A percentile compares a stretch with the other conserved stretches of the same genome.
These are phyloP conservation scores for Anoncus sp. DNA, from an alignment of 2,888 invertebrate genomes.

Conservation along the genomic window DNA sequence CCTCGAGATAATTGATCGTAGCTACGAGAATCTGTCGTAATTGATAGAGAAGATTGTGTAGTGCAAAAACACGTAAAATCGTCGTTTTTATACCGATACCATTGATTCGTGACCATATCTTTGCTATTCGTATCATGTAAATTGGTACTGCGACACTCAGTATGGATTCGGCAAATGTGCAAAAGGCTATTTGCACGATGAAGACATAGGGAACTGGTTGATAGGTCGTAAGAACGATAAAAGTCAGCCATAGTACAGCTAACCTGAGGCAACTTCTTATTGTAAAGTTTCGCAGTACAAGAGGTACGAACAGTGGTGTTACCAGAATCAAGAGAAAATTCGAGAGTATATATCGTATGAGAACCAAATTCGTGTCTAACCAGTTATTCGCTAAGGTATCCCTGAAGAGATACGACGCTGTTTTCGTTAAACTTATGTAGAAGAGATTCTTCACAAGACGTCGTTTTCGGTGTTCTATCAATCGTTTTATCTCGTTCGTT, in stretches of 20 bases:
- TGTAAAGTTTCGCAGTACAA: conserved; percentile 23
- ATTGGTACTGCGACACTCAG: conserved; percentile 22
- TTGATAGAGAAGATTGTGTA: conserved; percentile 29
- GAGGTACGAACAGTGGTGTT: conserved; percentile 47
- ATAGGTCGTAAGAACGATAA: conserved; percentile 28
- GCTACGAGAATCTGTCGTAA: conserved; percentile 16
- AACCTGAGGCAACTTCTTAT: conserved; percentile 31
- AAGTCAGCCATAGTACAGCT: conserved; percentile 27
- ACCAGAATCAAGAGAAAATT: conserved; percentile 20
- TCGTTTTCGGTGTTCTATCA: conserved; percentile 17
- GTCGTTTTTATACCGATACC: conserved; percentile 16
- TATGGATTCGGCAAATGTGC: conserved; percentile 38
- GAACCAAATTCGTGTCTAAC: conserved; percentile 17
- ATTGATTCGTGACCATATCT: conserved; percentile 45
- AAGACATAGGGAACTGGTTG: conserved; percentile 41
- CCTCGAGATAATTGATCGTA: conserved; percentile 24
- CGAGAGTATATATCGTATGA: conserved; percentile 17
- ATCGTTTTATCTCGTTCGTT: background rate
- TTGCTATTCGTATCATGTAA: conserved; percentile 45
- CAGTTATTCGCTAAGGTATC: conserved; percentile 35
- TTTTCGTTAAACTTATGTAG: conserved; percentile 30
- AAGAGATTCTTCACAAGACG: conserved; percentile 37
- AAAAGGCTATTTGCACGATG: conserved; percentile 19
- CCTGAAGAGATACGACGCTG: conserved; percentile 26
- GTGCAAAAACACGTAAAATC: conserved; percentile 43